Base-by-base conservation (phyloP, 2,113 vertebrate species). In the Neoarius graeffei region DNA sequence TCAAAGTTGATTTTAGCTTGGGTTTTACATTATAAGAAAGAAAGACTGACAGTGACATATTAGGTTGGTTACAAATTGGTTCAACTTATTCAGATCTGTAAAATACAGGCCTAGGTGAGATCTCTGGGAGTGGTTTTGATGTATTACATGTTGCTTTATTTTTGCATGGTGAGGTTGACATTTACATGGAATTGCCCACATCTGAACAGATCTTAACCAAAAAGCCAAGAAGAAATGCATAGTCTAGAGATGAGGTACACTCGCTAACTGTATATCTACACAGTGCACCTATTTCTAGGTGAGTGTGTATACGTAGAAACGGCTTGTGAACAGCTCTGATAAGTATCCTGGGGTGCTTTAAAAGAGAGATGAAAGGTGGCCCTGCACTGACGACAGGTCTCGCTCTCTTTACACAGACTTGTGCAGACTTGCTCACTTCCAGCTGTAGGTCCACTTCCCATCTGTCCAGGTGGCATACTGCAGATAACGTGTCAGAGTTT, bases 401-500 rank as follows among this genome's bases (percentile, higher is more conserved):
- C 87, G 90, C 64, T 89, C 89, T 88, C 90, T 85, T 60, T 9
- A 54, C 67, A 4, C 20, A 42, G 66, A 73, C 79, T 74, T 73
- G 81, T 89, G 77, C 85, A 88, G 84, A 90, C 90, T 91, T 83
- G 90, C 87, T 91, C 71, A 87, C 76, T 87, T 87, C 42, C 85
- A 89, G 62, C 79, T 88, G 73, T 83, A 56, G 64, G 50, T 82
- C 87, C 86, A 80, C 59, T 69, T 62, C 74, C 74, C 62, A 73
- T 60, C 74, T 81, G 60, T 9, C 79, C 81, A 69, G 76, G 88
- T 84, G 59, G 90, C 86, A 93, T 89, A 91, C 88, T 93, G 92
- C 93, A 91, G 87, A 91, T 92, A 89, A 88, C 87, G 93, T 94
- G 93, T 94, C 93, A 91, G 93, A 90, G 42, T 10, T 90, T 91